These are phyloP conservation scores for Temnothorax curvispinosus DNA, from an alignment of 1,140 invertebrate species.

Conservation along the genomic window DNA sequence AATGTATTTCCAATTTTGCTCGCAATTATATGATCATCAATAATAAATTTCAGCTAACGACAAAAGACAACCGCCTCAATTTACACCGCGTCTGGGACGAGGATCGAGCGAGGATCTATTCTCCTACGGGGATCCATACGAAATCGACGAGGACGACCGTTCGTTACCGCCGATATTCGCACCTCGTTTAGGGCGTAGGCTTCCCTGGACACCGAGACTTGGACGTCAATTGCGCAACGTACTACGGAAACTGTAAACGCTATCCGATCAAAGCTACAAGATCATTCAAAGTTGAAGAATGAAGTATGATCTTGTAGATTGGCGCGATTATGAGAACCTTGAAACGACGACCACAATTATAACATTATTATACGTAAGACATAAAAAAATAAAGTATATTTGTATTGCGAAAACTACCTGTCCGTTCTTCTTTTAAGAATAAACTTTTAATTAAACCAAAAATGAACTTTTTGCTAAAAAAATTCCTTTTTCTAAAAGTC, in stretches of 20 bases:
- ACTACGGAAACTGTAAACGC: conserved; percentile 61
- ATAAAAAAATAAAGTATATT: conserved; percentile 68
- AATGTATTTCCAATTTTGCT: background rate
- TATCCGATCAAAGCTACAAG: conserved; percentile 39
- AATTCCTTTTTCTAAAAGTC: too few species aligned
- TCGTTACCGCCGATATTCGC: conserved; percentile 63
- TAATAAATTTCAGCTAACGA: conserved; percentile 55
- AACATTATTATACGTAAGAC: conserved; percentile 53
- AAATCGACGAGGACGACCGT: conserved; percentile 50
- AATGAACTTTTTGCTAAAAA: too few species aligned
- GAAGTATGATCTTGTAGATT: conserved; percentile 9
- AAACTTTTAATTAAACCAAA: too few species aligned
- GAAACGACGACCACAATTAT: conserved; percentile 24
- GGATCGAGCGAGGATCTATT: conserved; percentile 71
- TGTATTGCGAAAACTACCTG: conserved; percentile 49
- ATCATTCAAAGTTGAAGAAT: background rate
- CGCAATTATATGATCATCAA: background rate
- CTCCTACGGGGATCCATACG: conserved; percentile 8
- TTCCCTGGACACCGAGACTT: conserved; percentile 69
- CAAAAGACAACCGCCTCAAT: conserved; percentile 73
- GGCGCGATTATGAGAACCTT: background rate
- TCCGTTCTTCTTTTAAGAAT: background rate
- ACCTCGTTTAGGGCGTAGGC: conserved; percentile 72
- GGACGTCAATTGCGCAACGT: conserved; percentile 67
- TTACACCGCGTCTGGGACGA: conserved; percentile 80